Base-by-base conservation (phyloP, 1,140 invertebrate species). In the Chymomyza costata region DNA sequence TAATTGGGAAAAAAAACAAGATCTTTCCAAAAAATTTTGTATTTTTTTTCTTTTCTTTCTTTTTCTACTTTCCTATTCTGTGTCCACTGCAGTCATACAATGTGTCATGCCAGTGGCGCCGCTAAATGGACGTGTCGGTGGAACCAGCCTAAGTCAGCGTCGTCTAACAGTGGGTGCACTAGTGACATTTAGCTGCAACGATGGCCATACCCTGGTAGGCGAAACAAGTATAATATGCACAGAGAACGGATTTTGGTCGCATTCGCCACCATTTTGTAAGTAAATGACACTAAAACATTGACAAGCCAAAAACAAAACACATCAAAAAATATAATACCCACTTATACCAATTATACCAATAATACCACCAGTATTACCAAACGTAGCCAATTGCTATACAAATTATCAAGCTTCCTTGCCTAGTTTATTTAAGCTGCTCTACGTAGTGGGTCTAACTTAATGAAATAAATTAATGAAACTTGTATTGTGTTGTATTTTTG, bases 171-270 rank as follows among this genome's bases (percentile, higher is more conserved):
- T 93, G 0, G 94, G 94, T 1, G 90, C 93, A 44, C 86, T 94
- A 14, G 90, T 95, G 37, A 92, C 92, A 70, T 95, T 94, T 80
- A 88, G 91, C 19, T 95, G 94, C 78, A 88, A 87, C 69, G 90
- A 87, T 60, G 88, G 90, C 1, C 92, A 92, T 82, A 88, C 91
- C 51, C 86, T 95, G 1, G 87, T 93, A 30, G 94, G 94, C 1
- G 92, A 95, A 84, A 89, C 90, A 0, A 92, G 92, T 17, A 92
- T 94, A 53, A 93, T 95, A 13, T 96, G 94, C 85, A 94, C 91
- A 11, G 93, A 95, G 85, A 93, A 91, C 61, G 94, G 94, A 28
- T 92, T 91, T 59, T 96, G 94, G 94, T 94, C 93, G 6, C 92
- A 94, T 84, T 90, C 92, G 44, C 89, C 93, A n/a, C 94, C 94